Base-by-base conservation (phyloP, 2,113 vertebrate genomes). In the Bucco capensis region DNA sequence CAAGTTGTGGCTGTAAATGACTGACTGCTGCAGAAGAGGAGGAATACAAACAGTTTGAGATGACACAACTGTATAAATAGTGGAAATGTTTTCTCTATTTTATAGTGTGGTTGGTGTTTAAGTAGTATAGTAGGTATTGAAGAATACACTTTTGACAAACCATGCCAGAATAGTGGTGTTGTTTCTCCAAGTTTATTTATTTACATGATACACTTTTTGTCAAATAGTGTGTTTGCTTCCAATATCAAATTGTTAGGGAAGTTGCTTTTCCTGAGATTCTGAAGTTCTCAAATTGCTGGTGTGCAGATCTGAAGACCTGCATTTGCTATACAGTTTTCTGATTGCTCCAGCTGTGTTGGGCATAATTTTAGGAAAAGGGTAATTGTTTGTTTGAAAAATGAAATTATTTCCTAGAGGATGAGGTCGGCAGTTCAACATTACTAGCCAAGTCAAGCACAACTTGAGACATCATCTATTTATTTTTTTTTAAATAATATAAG, bases 41-140 rank as follows among this genome's bases (percentile, higher is more conserved):
- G 42, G n/a, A 61, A 92, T 73, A 47, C 82, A 94, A 93, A 85
- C 62, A 58, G 38, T 62, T 93, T 93, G 86, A 79, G 70, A 82
- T 61, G 61, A 61, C 37, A 53, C 31, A 82, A 38, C 33, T 86
- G 0, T 75, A 75, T 61, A 72, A 91, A 84, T 10, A 77, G 57
- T 38, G 73, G 50, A 89, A 51, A 27, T 47, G 33, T 90, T 84
- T 90, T 92, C 66, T 94, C 9, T 89, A 14, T 82, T 81, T 92
- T 92, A 24, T 60, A 54, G 42, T 50, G 65, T 75, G 42, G 37
- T 42, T 92, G 53, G 8, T 90, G 77, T 79, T 93, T 77, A 92
- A 86, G 46, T 62, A 88, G 12, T 35, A 24, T 65, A 42, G 38
- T 27, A 79, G 46, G 33, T 92, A 19, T 31, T 54, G 88, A 88